A percentile compares a stretch with the other conserved stretches of the same genome.
phyloP scores from a whole-genome alignment of 2,888 invertebrate genomes.

The Trachelus stipa region DNA sequence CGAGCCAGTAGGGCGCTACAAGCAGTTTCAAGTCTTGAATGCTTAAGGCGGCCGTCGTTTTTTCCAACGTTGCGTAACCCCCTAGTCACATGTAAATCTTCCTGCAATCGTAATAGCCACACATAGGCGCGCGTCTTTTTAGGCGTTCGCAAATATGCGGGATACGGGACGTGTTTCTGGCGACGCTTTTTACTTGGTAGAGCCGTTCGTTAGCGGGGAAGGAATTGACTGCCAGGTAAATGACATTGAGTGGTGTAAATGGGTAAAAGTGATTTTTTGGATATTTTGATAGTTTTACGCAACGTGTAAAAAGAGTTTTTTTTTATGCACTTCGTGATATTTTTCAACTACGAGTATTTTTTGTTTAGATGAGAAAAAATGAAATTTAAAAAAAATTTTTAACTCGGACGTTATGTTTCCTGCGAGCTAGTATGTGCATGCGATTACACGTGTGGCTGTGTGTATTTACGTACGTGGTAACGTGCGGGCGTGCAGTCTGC shows the following conservation, averaged over 20 bases:
- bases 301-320: too few relatives aligned
- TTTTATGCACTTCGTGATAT: too few relatives aligned
- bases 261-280: too few relatives aligned
- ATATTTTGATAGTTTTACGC: too few relatives aligned
- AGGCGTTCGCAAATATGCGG: background rate
- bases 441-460: background rate
- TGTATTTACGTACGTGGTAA: background rate
- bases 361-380: too few relatives aligned
- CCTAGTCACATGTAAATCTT: conserved; percentile 2
- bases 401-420: conserved; percentile 1
- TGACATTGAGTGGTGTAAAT: background rate
- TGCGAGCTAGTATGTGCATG: background rate
- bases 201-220: background rate
- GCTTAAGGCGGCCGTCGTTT: background rate
- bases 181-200: background rate
- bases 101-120: background rate
- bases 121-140: background rate
- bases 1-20: conserved; percentile 41
- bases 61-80: conserved; percentile 9
- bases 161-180: background rate
- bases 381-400: background rate
- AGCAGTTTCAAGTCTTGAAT: conserved; percentile 6
- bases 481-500: conserved; percentile 11
- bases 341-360: too few relatives aligned
- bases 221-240: background rate